Evolutionary conservation across 2,888 invertebrate species (phyloP), one percentile per base, ranked within the genome.

Genomic region (Conus canariensis): DNA sequence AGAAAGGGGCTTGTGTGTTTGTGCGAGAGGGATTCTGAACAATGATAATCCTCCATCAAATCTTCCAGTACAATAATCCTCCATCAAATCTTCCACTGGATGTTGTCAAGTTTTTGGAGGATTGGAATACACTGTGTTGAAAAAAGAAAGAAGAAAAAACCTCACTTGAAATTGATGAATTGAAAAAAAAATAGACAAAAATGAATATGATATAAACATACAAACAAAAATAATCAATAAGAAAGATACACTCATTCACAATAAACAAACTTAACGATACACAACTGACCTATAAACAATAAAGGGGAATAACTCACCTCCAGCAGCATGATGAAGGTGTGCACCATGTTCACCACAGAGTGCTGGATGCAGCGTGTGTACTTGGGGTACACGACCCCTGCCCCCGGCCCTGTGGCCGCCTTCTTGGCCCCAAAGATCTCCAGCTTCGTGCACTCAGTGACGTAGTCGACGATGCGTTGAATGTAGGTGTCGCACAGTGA

Each of bases 271-370:
- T 60, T 80, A 16, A 12, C 22, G 1, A 58, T n/a, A 74, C 74
- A 74, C 74, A 45, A 25, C 45, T 4, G 45, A 45, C 4, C 45
- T 45, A 45, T 45, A 45, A 45, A 45, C 45, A 45, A 45, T 45
- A 1, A 45, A 45, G 45, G 45, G 45, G 45, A 45, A 45, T 7
- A 64, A 85, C 94, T 91, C 92, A 96, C 96, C 94, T 96, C 96
- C 22, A 96, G 90, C 22, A 96, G 93, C n/a, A 94, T 93, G 58
- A 94, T 94, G 91, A 96, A 95, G 0, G 96, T 96, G 85, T 90
- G 90, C n/a, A 96, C 91, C 95, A 95, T 95, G 92, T 95, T 95
- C 90, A 95, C 95, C 14, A 94, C 90, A 0, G 94, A 93, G 90
- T 96, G 96, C 83, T 92, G 92, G 70, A 95, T 93, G 16, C 95